Evolutionary conservation across 2,888 invertebrate genomes (phyloP), one percentile per base, ranked within the genome.

Genomic region (Buathra laborator): DNA sequence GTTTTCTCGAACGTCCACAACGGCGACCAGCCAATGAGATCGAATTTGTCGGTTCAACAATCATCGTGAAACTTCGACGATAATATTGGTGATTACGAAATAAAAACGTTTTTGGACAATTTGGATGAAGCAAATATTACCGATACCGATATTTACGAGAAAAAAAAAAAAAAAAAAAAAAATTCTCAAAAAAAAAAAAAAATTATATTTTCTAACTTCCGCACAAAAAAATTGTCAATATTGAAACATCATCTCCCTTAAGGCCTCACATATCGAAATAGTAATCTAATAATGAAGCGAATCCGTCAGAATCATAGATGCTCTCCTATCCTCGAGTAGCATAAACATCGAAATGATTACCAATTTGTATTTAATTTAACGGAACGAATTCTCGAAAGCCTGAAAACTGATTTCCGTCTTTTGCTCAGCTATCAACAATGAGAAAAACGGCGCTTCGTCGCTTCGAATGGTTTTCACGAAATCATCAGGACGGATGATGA

Each of bases 1-100:
- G 74, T 81, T 75, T 81, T 76, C 32, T 62, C 56, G 9, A 53
- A 53, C 32, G 51, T 44, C 66, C 44, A 9, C 53, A 19, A 19
- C 53, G 53, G 3, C 16, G 7, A 37, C 9, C 37, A 9, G 37
- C 5, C 37, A 37, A 37, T 7, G 9, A 19, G 19, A 53, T 19
- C 53, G 9, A 53, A 53, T 19, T 19, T 53, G 53, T 19, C 53
- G 53, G 53, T 19, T 53, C 19, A 9, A 53, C 53, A 16, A 53
- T 53, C 10, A n/a, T 16, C 16, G 53, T 16, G 4, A 53, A 19
- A 16, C 53, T 19, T 53, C 53, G 7, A 19, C 19, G 19, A 53
- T 10, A 3, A 53, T 53, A 53, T 53, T 19, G 3, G 37, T 2
- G 37, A 37, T 37, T 6, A 37, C 37, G 2, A 6, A 6, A 37